Evolutionary conservation across 2,888 invertebrate species (phyloP).

Genomic region (Ichneumoninae sp.): DNA sequence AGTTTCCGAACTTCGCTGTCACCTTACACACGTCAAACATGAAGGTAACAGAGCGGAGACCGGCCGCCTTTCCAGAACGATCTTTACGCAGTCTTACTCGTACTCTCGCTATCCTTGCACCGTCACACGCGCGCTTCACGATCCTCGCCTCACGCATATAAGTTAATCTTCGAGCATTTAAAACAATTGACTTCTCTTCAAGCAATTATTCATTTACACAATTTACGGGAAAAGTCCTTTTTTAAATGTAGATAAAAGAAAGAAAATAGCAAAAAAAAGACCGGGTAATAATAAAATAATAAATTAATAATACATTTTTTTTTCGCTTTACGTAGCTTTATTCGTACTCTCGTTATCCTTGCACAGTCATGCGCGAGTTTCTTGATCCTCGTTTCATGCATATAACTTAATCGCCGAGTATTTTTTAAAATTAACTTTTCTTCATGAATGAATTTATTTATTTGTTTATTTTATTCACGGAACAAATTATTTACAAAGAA

Average conservation of each 20-base stretch:
- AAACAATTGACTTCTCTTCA: not conserved
- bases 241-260: no score
- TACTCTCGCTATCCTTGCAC: slow-evolving; percentile 36
- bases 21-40: slow-evolving; percentile 71
- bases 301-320: no score
- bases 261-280: not conserved
- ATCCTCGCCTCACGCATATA: not conserved
- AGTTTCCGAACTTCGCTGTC: slow-evolving; percentile 74
- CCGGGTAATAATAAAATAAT: no score
- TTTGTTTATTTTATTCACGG: no score
- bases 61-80: slow-evolving; percentile 9
- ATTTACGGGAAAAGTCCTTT: no score
- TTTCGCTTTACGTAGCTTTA: not conserved
- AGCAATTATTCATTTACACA: no score
- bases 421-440: not conserved
- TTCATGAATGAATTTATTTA: no score
- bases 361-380: not conserved
- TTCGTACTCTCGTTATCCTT: slow-evolving; percentile 30
- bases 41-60: slow-evolving; percentile 74
- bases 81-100: slow-evolving; percentile 15
- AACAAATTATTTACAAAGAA: no score
- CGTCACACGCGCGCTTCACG: not conserved
- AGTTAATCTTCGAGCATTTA: not conserved
- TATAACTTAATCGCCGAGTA: not conserved
- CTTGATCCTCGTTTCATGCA: not conserved